phyloP scores from a whole-genome alignment of 2,888 invertebrate genomes.

The Lacanobia wlatinum region DNA sequence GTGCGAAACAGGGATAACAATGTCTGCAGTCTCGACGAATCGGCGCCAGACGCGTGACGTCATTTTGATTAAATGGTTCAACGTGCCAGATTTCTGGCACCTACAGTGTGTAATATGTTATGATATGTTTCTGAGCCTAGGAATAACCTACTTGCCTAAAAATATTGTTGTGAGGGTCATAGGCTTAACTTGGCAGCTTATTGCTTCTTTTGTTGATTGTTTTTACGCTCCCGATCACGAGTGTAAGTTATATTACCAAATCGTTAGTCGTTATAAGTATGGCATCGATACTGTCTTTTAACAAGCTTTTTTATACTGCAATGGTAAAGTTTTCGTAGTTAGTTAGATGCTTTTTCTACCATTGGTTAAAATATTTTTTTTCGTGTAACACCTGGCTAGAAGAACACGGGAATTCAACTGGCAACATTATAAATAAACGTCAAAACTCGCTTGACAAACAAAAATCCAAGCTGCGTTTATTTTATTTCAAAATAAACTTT shows the following conservation, averaged over 20 bases:
- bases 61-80: constrained; percentile 14
- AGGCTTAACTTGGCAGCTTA: background rate
- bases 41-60: constrained; percentile 54
- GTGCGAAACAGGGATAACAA: background rate
- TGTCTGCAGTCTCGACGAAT: constrained; percentile 47
- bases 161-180: background rate
- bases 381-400: constrained; percentile 1
- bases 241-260: background rate
- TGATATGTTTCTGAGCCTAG: constrained; percentile 3
- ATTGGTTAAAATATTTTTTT: background rate
- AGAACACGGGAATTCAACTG: background rate
- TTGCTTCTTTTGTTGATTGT: background rate
- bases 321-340: background rate
- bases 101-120: background rate
- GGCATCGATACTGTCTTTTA: background rate
- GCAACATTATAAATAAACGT: constrained; percentile 56
- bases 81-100: constrained; percentile 8
- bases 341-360: too few relatives aligned
- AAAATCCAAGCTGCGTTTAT: constrained; percentile 73
- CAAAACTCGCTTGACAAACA: constrained; percentile 70
- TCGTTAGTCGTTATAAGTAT: background rate
- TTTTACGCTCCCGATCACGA: background rate
- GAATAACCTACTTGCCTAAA: background rate
- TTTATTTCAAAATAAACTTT: constrained; percentile 77
- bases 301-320: background rate